Percentiles rank a stretch among this genome's conserved stretches.
Evolutionary conservation across 2,797 vertebrate genomes (phyloP).

Genomic region (Pseudopleuronectes americanus): DNA sequence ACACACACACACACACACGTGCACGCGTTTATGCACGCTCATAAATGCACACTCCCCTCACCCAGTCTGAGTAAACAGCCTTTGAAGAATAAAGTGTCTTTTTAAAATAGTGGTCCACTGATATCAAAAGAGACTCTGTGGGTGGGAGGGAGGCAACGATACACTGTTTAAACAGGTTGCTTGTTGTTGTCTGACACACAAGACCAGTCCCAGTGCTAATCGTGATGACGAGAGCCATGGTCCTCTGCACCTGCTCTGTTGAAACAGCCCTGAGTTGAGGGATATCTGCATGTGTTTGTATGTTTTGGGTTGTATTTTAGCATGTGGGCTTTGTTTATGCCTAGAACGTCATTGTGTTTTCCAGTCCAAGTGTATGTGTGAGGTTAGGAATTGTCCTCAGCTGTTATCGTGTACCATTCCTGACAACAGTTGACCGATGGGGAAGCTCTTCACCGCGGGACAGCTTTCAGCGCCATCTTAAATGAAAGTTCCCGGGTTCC

Average conservation of each 20-base stretch:
- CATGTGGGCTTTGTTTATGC: slow-evolving; percentile 24
- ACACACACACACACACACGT: background rate
- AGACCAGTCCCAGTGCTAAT: slow-evolving; percentile 39
- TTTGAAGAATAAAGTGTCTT: slow-evolving; percentile 83
- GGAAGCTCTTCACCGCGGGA: slow-evolving; percentile 75
- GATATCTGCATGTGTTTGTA: slow-evolving; percentile 25
- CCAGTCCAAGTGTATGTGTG: slow-evolving; percentile 13
- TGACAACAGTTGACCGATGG: slow-evolving; percentile 69
- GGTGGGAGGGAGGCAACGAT: slow-evolving; percentile 56
- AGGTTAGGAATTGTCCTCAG: slow-evolving; percentile 53
- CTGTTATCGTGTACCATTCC: slow-evolving; percentile 61
- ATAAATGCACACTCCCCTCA: slow-evolving; percentile 40
- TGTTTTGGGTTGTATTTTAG: slow-evolving; percentile 15
- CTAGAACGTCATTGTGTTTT: slow-evolving; percentile 24
- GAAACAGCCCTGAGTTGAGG: slow-evolving; percentile 21
- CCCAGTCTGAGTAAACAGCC: slow-evolving; percentile 73
- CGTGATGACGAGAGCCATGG: slow-evolving; percentile 34
- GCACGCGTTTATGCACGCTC: slow-evolving; percentile 9
- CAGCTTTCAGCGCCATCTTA: slow-evolving; percentile 78
- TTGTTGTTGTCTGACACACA: slow-evolving; percentile 73
- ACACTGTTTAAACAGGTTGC: slow-evolving; percentile 76
- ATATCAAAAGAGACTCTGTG: slow-evolving; percentile 74
- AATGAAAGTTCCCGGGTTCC: slow-evolving; percentile 73
- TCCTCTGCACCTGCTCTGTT: slow-evolving; percentile 53
- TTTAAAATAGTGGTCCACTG: slow-evolving; percentile 67